Percentiles rank a stretch among this genome's conserved stretches.
Conservation (phyloP, 1,140 invertebrate species). For the Limonius californicus region DNA sequence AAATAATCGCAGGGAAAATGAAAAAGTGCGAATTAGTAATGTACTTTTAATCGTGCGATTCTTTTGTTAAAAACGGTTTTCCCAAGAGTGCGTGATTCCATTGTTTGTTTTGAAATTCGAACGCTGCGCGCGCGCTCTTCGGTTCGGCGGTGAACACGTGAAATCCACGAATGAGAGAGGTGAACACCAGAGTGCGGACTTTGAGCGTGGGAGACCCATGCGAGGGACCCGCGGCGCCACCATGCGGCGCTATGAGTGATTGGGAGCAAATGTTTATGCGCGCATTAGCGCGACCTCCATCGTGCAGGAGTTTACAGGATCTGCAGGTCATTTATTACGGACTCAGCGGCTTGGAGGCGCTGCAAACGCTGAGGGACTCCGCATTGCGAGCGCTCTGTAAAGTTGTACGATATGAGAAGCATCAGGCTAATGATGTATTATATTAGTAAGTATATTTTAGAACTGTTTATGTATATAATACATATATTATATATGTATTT, state of each 20-base stretch:
- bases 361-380: constrained; percentile 67
- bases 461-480: too few relatives aligned
- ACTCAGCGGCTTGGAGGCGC: constrained; percentile 68
- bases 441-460: constrained; percentile 77
- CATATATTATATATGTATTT: too few relatives aligned
- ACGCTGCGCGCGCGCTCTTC: too few relatives aligned
- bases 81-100: too few relatives aligned
- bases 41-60: too few relatives aligned
- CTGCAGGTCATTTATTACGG: constrained; percentile 73
- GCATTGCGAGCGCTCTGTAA: constrained; percentile 66
- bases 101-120: too few relatives aligned
- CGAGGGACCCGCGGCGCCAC: constrained; percentile 13
- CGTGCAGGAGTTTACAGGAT: constrained; percentile 64
- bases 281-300: constrained; percentile 58
- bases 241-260: constrained; percentile 46
- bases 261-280: constrained; percentile 62
- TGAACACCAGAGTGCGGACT: not conserved
- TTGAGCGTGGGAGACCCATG: not conserved
- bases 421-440: constrained; percentile 74
- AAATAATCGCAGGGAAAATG: too few relatives aligned
- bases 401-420: constrained; percentile 68
- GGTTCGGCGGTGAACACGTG: too few relatives aligned
- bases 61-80: too few relatives aligned
- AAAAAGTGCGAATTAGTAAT: too few relatives aligned
- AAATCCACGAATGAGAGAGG: constrained; percentile 6